phyloP scores from a whole-genome alignment of 2,113 vertebrate species.

The Gobius niger region DNA sequence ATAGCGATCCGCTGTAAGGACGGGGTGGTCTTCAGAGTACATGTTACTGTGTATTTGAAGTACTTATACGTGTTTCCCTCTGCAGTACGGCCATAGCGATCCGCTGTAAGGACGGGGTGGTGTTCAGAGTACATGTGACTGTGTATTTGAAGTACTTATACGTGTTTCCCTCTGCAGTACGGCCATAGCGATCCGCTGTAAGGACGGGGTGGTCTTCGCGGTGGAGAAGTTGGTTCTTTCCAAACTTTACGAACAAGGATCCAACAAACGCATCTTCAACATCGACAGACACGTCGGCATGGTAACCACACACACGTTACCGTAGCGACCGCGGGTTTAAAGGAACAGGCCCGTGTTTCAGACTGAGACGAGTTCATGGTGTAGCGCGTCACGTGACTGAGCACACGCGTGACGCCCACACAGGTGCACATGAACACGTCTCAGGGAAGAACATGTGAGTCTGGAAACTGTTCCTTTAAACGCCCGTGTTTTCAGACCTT shows the following conservation, averaged over 20 bases:
- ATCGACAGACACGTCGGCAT: slow-evolving; percentile 97
- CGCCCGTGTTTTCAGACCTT: too few relatives aligned
- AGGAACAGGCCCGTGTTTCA: neutral
- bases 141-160: slow-evolving; percentile 85
- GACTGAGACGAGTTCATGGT: neutral
- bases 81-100: too few relatives aligned
- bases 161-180: slow-evolving; percentile 72
- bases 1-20: slow-evolving; percentile 97
- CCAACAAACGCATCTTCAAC: slow-evolving; percentile 98
- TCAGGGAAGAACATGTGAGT: too few relatives aligned
- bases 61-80: too few relatives aligned
- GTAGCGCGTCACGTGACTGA: neutral
- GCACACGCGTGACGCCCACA: too few relatives aligned
- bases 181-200: slow-evolving; percentile 95
- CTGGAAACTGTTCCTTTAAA: too few relatives aligned
- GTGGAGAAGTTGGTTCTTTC: slow-evolving; percentile 97
- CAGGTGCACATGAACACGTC: too few relatives aligned
- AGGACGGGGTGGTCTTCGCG: slow-evolving; percentile 96
- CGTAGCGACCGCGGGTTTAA: neutral
- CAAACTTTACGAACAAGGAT: slow-evolving; percentile 97
- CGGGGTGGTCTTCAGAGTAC: slow-evolving; percentile 94
- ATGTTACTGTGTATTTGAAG: too few relatives aligned
- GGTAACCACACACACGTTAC: slow-evolving; percentile 74
- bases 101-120: too few relatives aligned
- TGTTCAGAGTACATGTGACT: too few relatives aligned